Evolutionary conservation across 2,113 vertebrate genomes (phyloP), one percentile per base, ranked within the genome.

Genomic region (Leptosomus discolor): DNA sequence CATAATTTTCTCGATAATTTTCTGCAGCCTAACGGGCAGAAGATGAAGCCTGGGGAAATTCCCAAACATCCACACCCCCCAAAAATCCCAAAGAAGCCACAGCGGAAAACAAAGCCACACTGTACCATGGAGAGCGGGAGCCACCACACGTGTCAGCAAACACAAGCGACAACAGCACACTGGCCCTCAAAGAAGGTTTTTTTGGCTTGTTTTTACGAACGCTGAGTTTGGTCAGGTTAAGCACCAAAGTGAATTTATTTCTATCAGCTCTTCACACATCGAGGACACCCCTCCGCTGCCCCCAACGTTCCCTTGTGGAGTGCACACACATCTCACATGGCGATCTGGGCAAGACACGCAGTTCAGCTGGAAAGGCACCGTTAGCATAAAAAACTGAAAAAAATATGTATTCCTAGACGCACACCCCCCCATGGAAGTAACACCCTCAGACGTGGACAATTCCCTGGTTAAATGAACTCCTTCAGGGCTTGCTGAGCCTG

Each of bases 341-440:
- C 54, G 54, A 4, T 56, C 54, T 67, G 48, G 56, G 50, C 2
- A 1, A 83, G 74, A 64, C 39, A 48, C 7, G 23, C 81, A 54
- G 53, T 85, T 80, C 85, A 75, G 41, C 79, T 83, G 45, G 61
- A 89, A 90, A 93, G 32, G 45, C 76, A 91, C 32, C 17, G 63
- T 58, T 90, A 87, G 83, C 34, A 50, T 8, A 50, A 7, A 60
- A 45, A 68, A 69, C 36, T 63, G 6, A 65, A 54, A 65, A 54
- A 69, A 58, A 84, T 78, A 78, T 94, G 94, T 96, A 94, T 95
- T 96, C 87, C 68, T 37, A 83, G 37, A 83, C 91, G 92, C 50
- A 75, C 46, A 26, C 75, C n/a, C n/a, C n/a, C n/a, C n/a, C 46
- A 48, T 6, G 8, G 27, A 86, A 93, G 65, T 29, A 93, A 83